Evolutionary conservation across 2,113 vertebrate genomes (phyloP), one percentile per base, ranked within the genome.

Genomic region (Rynchops niger): DNA sequence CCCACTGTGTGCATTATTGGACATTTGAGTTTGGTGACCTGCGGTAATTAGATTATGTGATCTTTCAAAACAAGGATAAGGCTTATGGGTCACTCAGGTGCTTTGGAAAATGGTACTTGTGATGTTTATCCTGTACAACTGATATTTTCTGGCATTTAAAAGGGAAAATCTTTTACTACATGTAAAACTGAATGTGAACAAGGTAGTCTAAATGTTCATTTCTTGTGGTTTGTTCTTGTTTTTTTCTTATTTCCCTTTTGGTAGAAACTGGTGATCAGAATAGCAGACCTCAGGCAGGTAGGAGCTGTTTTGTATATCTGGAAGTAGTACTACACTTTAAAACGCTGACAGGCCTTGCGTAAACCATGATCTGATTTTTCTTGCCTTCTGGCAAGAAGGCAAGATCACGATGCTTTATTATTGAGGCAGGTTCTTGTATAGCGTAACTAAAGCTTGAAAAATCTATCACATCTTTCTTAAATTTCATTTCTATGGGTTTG

Each of bases 391-490:
- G 43, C n/a, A 53, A 63, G 55, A 70, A 69, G 82, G n/a, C 47
- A 70, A 76, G 84, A 42, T 76, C 43, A 40, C 1, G 5, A 77
- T 89, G 49, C 45, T 80, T 94, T 82, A 74, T 74, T 94, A 84
- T 49, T 81, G 40, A 70, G 45, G 91, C 66, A 71, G n/a, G n/a
- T 94, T 50, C 50, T 58, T 53, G 15, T 78, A 67, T 87, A 88
- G 36, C 76, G 34, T 78, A 90, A 74, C 30, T 88, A 65, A 81
- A 86, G 16, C 55, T 91, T 86, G 92, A 82, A 72, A 67, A 96
- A 79, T 78, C 80, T 59, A 85, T 92, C 52, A 50, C 21, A 26
- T 32, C 66, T 20, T 97, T 96, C 77, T 96, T 95, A 90, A 91
- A 92, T 84, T 91, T 95, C 55, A 22, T 90, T 61, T 91, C 69